Evolutionary conservation across 2,888 invertebrate genomes (phyloP).

Genomic region (Hyles lineata): DNA sequence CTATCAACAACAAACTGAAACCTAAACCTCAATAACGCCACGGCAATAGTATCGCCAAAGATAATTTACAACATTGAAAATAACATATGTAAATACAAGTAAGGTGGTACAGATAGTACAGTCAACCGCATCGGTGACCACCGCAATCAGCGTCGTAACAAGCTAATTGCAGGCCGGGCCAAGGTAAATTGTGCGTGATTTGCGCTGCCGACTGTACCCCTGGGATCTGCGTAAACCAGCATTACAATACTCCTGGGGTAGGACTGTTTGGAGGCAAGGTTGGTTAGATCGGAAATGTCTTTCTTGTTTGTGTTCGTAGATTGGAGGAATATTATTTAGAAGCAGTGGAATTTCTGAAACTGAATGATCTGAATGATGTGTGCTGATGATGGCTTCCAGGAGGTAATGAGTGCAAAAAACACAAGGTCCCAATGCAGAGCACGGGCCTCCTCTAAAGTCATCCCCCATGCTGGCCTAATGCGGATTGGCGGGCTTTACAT

Average conservation of each 20-base stretch:
- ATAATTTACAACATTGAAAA: constrained; percentile 8
- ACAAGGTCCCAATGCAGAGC: too few relatives aligned
- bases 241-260: not conserved
- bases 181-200: constrained; percentile 32
- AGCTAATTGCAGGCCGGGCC: constrained; percentile 31
- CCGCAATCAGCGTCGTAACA: constrained; percentile 29
- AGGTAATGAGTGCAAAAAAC: too few relatives aligned
- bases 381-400: too few relatives aligned
- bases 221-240: constrained; percentile 1
- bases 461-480: too few relatives aligned
- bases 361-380: too few relatives aligned
- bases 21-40: not conserved
- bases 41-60: not conserved
- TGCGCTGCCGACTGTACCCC: constrained; percentile 23
- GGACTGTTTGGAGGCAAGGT: not conserved
- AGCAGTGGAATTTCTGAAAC: too few relatives aligned
- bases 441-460: too few relatives aligned
- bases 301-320: too few relatives aligned
- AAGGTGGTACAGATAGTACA: constrained; percentile 8
- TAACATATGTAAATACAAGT: constrained; percentile 23
- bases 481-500: too few relatives aligned
- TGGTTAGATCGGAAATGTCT: not conserved
- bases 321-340: too few relatives aligned
- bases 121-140: constrained; percentile 23
- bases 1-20: not conserved